Percentiles rank a stretch among this genome's conserved stretches.
Conservation (phyloP, 35 echinoderm and acorn worm genomes). For the Heliocidaris erythrogramma region DNA sequence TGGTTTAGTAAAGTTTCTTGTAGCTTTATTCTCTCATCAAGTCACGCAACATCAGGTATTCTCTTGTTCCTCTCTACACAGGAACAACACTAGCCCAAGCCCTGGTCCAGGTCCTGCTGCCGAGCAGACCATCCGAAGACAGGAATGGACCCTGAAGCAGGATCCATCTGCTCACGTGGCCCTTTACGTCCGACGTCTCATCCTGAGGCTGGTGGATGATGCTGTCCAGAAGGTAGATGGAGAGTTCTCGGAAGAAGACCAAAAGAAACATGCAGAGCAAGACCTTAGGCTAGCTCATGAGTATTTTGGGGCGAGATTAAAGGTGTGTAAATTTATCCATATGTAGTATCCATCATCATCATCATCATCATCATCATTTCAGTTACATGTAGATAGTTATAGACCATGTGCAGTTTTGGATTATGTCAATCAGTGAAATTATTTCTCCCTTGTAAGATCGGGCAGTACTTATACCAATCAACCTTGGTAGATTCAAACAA, state of each 20-base stretch:
- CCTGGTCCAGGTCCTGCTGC: neutral
- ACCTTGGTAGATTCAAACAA: too few relatives aligned
- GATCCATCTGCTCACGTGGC: neutral
- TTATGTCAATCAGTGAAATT: too few relatives aligned
- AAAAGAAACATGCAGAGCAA: neutral
- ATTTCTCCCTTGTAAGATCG: too few relatives aligned
- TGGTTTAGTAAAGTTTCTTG: too few relatives aligned
- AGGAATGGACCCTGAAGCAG: conserved; percentile 28
- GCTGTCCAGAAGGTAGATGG: conserved; percentile 54
- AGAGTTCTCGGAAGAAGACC: neutral
- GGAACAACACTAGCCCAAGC: neutral
- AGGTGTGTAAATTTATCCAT: neutral
- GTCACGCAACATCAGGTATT: too few relatives aligned
- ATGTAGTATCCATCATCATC: too few relatives aligned
- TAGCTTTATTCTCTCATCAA: too few relatives aligned
- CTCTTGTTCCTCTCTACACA: neutral
- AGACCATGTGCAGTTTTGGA: too few relatives aligned
- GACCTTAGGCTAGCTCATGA: conserved; percentile 37
- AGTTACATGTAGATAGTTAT: too few relatives aligned
- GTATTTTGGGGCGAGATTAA: neutral
- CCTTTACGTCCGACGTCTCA: conserved; percentile 5
- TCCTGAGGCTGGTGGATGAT: conserved; percentile 39
- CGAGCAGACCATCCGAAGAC: conserved; percentile 29
- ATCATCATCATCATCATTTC: too few relatives aligned
- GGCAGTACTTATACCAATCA: too few relatives aligned